phyloP scores from a whole-genome alignment of 2,113 vertebrate genomes.

The Mandrillus leucophaeus region DNA sequence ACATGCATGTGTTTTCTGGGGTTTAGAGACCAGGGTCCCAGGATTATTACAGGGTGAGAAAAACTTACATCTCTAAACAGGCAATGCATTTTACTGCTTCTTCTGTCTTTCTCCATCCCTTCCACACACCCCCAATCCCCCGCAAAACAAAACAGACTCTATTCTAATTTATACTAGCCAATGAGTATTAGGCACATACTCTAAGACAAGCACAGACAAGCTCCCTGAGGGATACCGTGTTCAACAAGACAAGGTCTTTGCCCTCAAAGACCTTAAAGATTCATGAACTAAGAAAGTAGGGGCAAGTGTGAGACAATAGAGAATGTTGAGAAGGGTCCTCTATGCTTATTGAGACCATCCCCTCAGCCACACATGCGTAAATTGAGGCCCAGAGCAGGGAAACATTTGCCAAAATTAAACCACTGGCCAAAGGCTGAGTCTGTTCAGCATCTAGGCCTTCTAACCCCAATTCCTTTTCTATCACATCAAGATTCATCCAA shows the following conservation, averaged over 20 bases:
- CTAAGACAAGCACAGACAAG: background rate
- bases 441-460: background rate
- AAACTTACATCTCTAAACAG: background rate
- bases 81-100: background rate
- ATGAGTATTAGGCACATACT: background rate
- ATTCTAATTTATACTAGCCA: background rate
- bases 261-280: background rate
- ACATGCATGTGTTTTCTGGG: accelerated
- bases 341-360: accelerated
- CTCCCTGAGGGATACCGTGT: background rate
- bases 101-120: background rate
- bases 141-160: background rate
- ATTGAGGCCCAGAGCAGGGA: background rate
- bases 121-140: background rate
- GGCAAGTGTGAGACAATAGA: background rate
- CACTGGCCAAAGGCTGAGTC: background rate
- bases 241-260: background rate
- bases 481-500: background rate
- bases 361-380: accelerated
- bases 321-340: background rate
- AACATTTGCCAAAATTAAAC: background rate
- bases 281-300: background rate
- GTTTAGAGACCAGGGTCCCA: background rate
- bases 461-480: background rate
- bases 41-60: no score